A percentile compares a stretch with the other conserved stretches of the same genome.
phyloP scores from a whole-genome alignment of 2,888 invertebrate species.

The Zygogramma bicolorata region DNA sequence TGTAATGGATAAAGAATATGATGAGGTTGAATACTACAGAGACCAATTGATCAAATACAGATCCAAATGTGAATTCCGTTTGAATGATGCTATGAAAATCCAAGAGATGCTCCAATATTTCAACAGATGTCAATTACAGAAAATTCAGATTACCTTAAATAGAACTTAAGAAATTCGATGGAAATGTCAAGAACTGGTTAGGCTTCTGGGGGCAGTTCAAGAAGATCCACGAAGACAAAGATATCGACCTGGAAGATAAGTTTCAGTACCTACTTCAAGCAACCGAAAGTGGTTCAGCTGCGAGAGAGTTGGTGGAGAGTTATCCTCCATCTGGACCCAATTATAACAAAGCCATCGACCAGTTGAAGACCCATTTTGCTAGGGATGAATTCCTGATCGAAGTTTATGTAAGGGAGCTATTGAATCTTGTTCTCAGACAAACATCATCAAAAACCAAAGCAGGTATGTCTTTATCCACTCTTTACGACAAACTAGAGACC shows the following conservation, averaged over 20 bases:
- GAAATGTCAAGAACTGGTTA: constrained; percentile 24
- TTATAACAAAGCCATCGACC: constrained; percentile 1
- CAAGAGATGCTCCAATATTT: background rate
- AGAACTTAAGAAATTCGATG: constrained; percentile 11
- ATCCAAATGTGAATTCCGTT: background rate
- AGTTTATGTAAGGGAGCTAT: constrained; percentile 25
- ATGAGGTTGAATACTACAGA: background rate
- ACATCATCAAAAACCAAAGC: background rate
- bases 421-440: constrained; percentile 18
- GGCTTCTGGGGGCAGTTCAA: constrained; percentile 26
- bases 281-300: constrained; percentile 17
- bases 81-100: background rate
- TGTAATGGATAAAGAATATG: background rate
- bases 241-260: constrained; percentile 27
- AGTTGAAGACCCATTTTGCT: constrained; percentile 24
- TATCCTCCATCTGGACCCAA: constrained; percentile 25
- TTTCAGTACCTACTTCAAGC: constrained; percentile 32
- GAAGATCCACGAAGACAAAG: constrained; percentile 28
- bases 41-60: background rate
- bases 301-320: constrained; percentile 26
- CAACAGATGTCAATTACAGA: background rate
- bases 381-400: constrained; percentile 26
- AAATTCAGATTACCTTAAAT: background rate
- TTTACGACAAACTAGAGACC: constrained; percentile 12
- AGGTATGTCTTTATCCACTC: constrained; percentile 15